Percentiles rank a stretch among this genome's conserved stretches.
Evolutionary conservation across 30 jellyfish, hydroid and myxozoan species (phyloP).

Genomic region (Chironex yamaguchii): DNA sequence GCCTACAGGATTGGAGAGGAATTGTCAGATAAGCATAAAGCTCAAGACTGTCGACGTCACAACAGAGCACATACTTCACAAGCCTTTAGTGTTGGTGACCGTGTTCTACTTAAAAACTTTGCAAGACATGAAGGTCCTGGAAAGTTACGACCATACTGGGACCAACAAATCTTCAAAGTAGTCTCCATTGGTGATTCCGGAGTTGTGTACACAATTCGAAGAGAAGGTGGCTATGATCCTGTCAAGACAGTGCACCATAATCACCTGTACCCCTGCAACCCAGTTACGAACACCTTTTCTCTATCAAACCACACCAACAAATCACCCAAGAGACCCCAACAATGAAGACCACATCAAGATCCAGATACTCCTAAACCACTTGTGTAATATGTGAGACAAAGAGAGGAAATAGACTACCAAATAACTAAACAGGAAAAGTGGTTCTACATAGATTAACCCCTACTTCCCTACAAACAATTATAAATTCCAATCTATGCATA

Average conservation of each 20-base stretch:
- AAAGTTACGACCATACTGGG: slow-evolving; percentile 12
- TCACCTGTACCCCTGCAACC: slow-evolving; percentile 5
- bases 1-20: slow-evolving; percentile 10
- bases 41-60: not conserved
- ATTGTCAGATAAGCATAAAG: not conserved
- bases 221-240: not conserved
- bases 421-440: too few species aligned
- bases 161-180: slow-evolving; percentile 1
- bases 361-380: too few species aligned
- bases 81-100: slow-evolving; percentile 1
- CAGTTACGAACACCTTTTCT: too few species aligned
- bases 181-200: not conserved
- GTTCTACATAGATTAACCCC: too few species aligned
- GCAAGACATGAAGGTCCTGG: slow-evolving; percentile 4
- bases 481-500: too few species aligned
- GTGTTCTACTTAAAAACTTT: not conserved
- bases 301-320: too few species aligned
- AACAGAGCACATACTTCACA: not conserved
- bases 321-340: too few species aligned
- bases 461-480: too few species aligned
- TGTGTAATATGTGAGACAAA: too few species aligned
- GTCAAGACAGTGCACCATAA: not conserved
- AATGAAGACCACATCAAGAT: too few species aligned
- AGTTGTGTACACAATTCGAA: not conserved
- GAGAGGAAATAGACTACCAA: too few species aligned